These are phyloP conservation scores for Molossus alvarezi DNA, from an alignment of 2,797 vertebrate species.

Conservation along the genomic window DNA sequence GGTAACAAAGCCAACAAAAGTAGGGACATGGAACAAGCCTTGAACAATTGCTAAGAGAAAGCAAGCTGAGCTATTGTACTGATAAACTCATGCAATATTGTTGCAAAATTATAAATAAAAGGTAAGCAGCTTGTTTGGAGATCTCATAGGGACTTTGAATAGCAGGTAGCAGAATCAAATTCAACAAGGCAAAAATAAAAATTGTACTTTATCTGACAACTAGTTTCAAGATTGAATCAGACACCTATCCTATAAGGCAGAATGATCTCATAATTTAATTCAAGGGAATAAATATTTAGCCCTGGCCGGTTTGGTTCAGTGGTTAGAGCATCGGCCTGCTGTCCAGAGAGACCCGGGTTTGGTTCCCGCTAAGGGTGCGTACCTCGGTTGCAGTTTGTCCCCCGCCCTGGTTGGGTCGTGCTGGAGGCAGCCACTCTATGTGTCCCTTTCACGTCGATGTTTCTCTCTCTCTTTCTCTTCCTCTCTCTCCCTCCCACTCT, in stretches of 20 bases:
- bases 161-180: neutral
- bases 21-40: neutral
- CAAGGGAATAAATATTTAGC: conserved; percentile 15
- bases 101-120: conserved; percentile 10
- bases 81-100: neutral
- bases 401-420: too few relatives aligned
- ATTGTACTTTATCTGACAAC: neutral
- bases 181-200: neutral
- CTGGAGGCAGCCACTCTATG: too few relatives aligned
- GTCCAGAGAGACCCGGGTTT: too few relatives aligned
- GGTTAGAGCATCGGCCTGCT: too few relatives aligned
- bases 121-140: neutral
- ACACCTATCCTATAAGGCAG: neutral
- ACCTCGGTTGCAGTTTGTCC: too few relatives aligned
- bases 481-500: too few relatives aligned
- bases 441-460: too few relatives aligned
- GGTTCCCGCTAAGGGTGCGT: too few relatives aligned
- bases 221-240: conserved; percentile 41
- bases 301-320: too few relatives aligned
- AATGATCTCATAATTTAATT: neutral
- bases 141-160: neutral
- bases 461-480: too few relatives aligned
- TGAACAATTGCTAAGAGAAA: conserved; percentile 48
- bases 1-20: conserved; percentile 39
- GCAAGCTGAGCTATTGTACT: neutral